Percentiles rank a stretch among this genome's conserved stretches.
Evolutionary conservation across 2,113 vertebrate species (phyloP).

Genomic region (Azemiops feae): DNA sequence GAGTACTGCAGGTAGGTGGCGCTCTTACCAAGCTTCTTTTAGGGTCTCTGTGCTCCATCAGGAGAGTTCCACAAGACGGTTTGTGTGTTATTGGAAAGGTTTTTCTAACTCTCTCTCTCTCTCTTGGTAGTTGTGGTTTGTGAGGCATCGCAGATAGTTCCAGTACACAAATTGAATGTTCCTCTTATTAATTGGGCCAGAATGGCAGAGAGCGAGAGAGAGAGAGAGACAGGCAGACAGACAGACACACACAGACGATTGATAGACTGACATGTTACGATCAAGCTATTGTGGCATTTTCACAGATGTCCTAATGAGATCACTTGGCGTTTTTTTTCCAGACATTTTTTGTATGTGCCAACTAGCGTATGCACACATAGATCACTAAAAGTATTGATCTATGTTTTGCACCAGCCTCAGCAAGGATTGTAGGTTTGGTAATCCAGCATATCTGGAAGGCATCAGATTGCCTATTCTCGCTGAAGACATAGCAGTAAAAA

Average conservation of each 20-base stretch:
- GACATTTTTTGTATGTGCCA: not conserved
- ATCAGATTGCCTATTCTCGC: not conserved
- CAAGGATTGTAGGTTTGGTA: not conserved
- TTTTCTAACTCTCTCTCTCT: not conserved
- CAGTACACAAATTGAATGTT: not conserved
- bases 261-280: not conserved
- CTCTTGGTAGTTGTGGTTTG: not conserved
- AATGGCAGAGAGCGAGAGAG: no score
- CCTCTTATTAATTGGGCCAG: not conserved
- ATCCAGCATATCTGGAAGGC: not conserved
- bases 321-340: not conserved
- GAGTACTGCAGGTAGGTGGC: conserved; percentile 96
- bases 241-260: not conserved
- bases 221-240: not conserved
- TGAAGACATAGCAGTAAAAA: not conserved
- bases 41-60: not conserved
- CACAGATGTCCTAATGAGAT: not conserved
- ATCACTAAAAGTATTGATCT: not conserved
- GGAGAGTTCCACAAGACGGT: not conserved
- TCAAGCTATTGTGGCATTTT: not conserved
- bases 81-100: not conserved
- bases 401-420: not conserved
- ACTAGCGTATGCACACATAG: not conserved
- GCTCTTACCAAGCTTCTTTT: conserved; percentile 45
- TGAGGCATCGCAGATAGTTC: not conserved